Conservation (phyloP, 2,113 vertebrate species). For the Copsychus sechellarum region DNA sequence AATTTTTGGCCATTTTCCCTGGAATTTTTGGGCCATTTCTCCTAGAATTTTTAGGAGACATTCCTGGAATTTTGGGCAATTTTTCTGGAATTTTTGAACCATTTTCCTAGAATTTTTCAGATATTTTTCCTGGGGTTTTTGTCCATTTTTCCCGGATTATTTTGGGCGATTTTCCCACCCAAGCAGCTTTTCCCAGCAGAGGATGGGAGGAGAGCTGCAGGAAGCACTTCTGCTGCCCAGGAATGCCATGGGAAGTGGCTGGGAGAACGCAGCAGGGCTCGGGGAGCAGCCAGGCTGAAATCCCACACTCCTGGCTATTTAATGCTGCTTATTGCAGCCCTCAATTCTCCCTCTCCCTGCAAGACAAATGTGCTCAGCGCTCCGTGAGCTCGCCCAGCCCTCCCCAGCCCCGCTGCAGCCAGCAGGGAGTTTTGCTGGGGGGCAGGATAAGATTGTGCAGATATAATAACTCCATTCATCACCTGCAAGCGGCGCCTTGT, state of each 20-base stretch:
- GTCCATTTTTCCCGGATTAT: no score
- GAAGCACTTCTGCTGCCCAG: rapidly evolving
- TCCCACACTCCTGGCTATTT: background rate
- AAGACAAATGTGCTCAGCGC: constrained; percentile 36
- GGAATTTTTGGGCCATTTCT: no score
- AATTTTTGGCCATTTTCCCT: no score
- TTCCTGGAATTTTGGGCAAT: no score
- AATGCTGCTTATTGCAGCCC: constrained; percentile 15
- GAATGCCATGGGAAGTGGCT: rapidly evolving
- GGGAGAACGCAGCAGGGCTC: background rate
- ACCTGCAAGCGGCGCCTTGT: background rate
- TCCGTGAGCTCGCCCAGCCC: background rate
- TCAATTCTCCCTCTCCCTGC: background rate
- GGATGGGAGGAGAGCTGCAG: background rate
- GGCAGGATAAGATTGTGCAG: constrained; percentile 61
- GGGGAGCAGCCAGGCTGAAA: background rate
- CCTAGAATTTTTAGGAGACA: no score
- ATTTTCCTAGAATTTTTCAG: no score
- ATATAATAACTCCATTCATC: constrained; percentile 66
- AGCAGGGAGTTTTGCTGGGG: constrained; percentile 51
- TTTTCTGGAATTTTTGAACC: no score
- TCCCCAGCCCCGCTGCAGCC: constrained; percentile 31
- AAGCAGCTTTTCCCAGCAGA: no score
- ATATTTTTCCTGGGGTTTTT: no score
- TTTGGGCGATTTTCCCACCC: background rate